Evolutionary conservation across 1,140 invertebrate species (phyloP).

Genomic region (Papilio machaon): DNA sequence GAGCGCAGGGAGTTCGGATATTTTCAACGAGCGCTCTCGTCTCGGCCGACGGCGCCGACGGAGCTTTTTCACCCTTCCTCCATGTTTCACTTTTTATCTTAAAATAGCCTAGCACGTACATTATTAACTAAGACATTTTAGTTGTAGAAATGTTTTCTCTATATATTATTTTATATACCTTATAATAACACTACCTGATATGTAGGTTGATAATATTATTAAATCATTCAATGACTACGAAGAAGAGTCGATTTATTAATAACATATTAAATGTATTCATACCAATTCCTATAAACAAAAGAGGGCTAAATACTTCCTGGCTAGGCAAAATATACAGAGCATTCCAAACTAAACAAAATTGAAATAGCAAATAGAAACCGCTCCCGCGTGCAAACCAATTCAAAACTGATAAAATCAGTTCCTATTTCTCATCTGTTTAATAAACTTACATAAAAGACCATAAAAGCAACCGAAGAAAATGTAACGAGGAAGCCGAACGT

Average conservation of each 20-base stretch:
- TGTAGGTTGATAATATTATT: too few species aligned
- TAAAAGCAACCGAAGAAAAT: conserved; percentile 47
- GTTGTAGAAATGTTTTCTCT: background rate
- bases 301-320: background rate
- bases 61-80: conserved; percentile 59
- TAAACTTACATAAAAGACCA: conserved; percentile 25
- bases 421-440: conserved; percentile 9
- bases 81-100: conserved; percentile 57
- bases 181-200: too few species aligned
- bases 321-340: background rate
- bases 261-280: too few species aligned
- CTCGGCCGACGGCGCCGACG: conserved; percentile 59
- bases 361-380: background rate
- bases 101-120: conserved; percentile 11
- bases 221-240: too few species aligned
- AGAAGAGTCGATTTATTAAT: too few species aligned
- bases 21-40: conserved; percentile 61
- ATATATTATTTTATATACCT: background rate
- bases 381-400: background rate
- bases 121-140: background rate
- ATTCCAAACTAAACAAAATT: conserved; percentile 1
- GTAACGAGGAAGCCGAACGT: conserved; percentile 54
- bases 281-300: background rate
- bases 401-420: conserved; percentile 7
- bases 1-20: conserved; percentile 57